Percentiles rank a stretch among this genome's conserved stretches.
Conservation (phyloP, 2,113 vertebrate genomes). For the Serilophus lunatus region DNA sequence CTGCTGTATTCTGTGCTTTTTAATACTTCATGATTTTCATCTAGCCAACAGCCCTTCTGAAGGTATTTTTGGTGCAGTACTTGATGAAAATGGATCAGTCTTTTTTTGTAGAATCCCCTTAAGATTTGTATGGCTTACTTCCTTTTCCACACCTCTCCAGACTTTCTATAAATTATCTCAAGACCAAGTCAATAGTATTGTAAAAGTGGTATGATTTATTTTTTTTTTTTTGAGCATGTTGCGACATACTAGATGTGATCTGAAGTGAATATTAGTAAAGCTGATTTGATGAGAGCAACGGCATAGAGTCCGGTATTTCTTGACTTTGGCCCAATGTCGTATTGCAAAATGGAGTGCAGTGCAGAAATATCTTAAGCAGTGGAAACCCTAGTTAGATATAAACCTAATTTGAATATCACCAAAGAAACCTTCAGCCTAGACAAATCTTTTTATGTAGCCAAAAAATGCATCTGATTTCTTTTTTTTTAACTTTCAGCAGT, state of each 20-base stretch:
- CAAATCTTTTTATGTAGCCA: neutral
- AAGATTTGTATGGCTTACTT: neutral
- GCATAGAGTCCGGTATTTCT: neutral
- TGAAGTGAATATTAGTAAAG: neutral
- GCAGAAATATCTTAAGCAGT: neutral
- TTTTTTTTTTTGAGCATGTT: neutral
- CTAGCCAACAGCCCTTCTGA: neutral
- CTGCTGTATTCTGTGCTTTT: conserved; percentile 1
- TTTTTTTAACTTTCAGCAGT: neutral
- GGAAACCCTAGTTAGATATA: neutral
- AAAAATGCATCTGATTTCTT: neutral
- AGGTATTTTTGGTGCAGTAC: neutral
- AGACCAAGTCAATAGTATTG: neutral
- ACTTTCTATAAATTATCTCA: neutral
- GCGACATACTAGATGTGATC: neutral
- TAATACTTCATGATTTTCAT: conserved; percentile 6
- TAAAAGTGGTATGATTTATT: too few species aligned
- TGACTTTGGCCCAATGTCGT: neutral
- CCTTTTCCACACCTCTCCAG: neutral
- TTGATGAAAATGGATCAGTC: neutral
- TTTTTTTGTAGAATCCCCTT: neutral
- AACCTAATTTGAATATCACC: neutral
- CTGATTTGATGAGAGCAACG: neutral
- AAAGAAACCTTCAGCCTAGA: neutral
- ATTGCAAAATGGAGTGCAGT: neutral